phyloP scores from a whole-genome alignment of 2,797 vertebrate species.

The Pygocentrus nattereri region DNA sequence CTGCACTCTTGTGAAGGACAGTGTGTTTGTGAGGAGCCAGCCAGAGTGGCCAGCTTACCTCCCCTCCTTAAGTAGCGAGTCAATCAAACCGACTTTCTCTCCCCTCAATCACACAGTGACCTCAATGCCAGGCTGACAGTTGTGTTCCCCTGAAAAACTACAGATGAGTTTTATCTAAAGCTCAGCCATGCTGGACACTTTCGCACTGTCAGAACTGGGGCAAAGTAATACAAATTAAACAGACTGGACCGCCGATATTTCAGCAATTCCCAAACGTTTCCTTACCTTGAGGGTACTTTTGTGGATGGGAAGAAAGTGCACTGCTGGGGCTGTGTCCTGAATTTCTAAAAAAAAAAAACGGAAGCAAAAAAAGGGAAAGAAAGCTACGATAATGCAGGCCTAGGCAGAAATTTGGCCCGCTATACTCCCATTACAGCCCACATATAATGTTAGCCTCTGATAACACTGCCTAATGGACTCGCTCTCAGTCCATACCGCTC shows the following conservation, averaged over 20 bases:
- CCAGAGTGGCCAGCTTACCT: constrained; percentile 73
- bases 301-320: constrained; percentile 5
- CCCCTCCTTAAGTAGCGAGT: constrained; percentile 74
- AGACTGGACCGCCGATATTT: constrained; percentile 23
- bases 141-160: constrained; percentile 65
- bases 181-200: constrained; percentile 57
- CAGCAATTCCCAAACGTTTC: constrained; percentile 18
- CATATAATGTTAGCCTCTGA: neutral
- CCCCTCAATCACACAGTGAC: constrained; percentile 64
- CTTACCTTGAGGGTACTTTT: constrained; percentile 16
- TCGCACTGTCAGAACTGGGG: constrained; percentile 69
- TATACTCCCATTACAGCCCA: constrained; percentile 10
- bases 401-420: constrained; percentile 7
- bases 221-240: constrained; percentile 63
- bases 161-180: constrained; percentile 74
- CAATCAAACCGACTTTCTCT: constrained; percentile 77
- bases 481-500: neutral
- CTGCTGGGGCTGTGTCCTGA: constrained; percentile 26
- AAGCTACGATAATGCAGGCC: constrained; percentile 18
- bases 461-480: constrained; percentile 16
- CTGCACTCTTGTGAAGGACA: constrained; percentile 73
- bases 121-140: constrained; percentile 63
- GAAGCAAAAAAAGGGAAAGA: neutral
- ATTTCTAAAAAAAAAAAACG: constrained; percentile 1
- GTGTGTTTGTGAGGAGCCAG: constrained; percentile 74